phyloP scores from a whole-genome alignment of 2,888 invertebrate genomes.

The Trichogramma evanescens region DNA sequence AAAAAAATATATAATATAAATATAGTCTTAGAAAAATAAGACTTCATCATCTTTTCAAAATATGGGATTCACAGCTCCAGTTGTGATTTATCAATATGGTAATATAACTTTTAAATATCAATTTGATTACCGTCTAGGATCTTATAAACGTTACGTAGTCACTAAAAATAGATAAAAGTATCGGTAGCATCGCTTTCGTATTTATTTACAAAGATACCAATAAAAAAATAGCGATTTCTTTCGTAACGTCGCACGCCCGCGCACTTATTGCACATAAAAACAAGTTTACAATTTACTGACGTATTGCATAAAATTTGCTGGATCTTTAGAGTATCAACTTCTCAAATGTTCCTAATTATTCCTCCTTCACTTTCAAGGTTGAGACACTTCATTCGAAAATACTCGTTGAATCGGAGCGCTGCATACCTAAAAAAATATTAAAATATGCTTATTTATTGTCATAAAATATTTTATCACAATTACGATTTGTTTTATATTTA shows the following conservation, averaged over 20 bases:
- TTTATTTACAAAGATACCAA: conserved; percentile 16
- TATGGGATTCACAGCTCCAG: too few relatives aligned
- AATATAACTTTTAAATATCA: too few relatives aligned
- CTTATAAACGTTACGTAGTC: too few relatives aligned
- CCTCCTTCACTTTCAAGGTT: conserved; percentile 7
- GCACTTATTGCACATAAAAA: conserved; percentile 1
- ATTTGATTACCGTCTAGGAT: too few relatives aligned
- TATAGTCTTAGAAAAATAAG: too few relatives aligned
- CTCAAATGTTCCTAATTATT: conserved; percentile 14
- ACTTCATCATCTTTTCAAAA: too few relatives aligned
- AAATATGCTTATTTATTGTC: background rate
- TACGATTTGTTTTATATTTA: background rate
- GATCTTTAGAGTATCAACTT: conserved; percentile 14
- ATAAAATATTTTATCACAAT: background rate
- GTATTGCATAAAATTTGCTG: conserved; percentile 8
- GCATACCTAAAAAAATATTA: conserved; percentile 56
- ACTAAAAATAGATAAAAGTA: too few relatives aligned
- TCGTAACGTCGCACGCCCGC: conserved; percentile 6
- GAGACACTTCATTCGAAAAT: conserved; percentile 57
- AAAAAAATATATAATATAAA: too few relatives aligned
- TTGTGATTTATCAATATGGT: background rate
- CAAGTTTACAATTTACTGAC: conserved; percentile 10
- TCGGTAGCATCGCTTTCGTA: background rate
- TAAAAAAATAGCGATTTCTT: conserved; percentile 11
- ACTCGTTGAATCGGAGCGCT: conserved; percentile 64